Conservation (phyloP, 1,140 invertebrate species). For the Adelges cooleyi region DNA sequence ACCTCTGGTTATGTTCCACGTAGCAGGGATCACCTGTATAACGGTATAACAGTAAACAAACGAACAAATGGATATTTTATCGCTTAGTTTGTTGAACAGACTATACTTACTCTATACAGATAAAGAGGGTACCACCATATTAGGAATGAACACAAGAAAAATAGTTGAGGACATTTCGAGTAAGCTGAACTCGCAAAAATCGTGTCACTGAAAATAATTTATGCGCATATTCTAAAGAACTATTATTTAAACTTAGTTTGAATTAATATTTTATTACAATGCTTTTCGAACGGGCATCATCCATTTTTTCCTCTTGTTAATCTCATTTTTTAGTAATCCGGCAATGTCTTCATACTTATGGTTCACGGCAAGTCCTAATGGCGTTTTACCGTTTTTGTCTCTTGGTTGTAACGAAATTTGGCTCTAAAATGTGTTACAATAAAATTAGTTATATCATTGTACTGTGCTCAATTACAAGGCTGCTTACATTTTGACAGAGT, state of each 20-base stretch:
- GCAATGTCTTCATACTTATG: conserved; percentile 75
- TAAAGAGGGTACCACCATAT: conserved; percentile 91
- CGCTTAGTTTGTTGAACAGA: not conserved
- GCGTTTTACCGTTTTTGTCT: conserved; percentile 86
- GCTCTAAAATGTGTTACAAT: conserved; percentile 42
- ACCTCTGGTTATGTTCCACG: conserved; percentile 70
- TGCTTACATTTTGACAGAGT: conserved; percentile 67
- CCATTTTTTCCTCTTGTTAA: conserved; percentile 52
- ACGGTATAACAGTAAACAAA: not conserved
- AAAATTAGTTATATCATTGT: not conserved
- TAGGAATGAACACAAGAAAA: conserved; percentile 72
- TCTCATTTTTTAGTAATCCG: conserved; percentile 63
- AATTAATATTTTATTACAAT: conserved; percentile 12
- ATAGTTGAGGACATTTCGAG: conserved; percentile 72
- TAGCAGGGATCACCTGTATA: conserved; percentile 70
- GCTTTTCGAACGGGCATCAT: conserved; percentile 4
- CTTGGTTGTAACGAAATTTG: conserved; percentile 70
- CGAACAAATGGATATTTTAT: not conserved
- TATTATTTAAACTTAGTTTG: too few relatives aligned
- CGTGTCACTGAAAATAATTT: conserved; percentile 47
- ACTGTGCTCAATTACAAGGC: too few relatives aligned
- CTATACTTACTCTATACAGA: conserved; percentile 55
- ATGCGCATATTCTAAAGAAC: too few relatives aligned
- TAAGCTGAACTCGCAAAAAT: conserved; percentile 80
- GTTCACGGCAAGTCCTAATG: conserved; percentile 72